Evolutionary conservation across 2,888 invertebrate species (phyloP), one percentile per base, ranked within the genome.

Genomic region (Xylophagus ater): DNA sequence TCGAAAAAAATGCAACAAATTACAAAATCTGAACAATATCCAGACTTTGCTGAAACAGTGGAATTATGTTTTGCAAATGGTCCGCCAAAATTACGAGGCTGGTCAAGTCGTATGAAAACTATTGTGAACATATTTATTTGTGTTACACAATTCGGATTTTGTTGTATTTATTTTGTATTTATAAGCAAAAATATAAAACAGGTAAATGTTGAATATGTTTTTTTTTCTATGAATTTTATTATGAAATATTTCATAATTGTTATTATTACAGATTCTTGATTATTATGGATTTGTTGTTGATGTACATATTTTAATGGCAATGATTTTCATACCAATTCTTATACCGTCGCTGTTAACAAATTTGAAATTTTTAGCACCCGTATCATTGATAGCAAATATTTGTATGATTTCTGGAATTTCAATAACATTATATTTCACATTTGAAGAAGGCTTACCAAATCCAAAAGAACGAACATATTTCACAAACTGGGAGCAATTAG

Each of bases 141-240:
- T 61, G 70, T 93, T 41, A 96, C 96, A n/a, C 97, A 97, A 67
- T 70, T 97, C 44, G 97, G 97, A 43, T 96, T 97, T 68, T 97
- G 97, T 65, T 94, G 93, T 62, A 87, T 96, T 19, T 97, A 97
- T 66, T 85, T 94, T 54, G 87, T 96, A 13, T 96, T 96, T 62
- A 85, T 96, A 49, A 82, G 92, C 9, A 78, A 80, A 45, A 93
- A 89, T 60, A 60, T 88, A 44, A 73, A 83, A 63, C 76, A 81
- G 75, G 85, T 83, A 43, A 52, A 53, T 49, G 14, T 24, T 21
- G 8, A 15, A 31, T 29, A 8, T 8, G n/a, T 32, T 9, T 17
- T 10, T 44, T 30, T 28, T 21, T 23, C 14, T 8, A 8, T 25
- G 10, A 24, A 34, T 17, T 12, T 21, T 32, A 18, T 21, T 17